Evolutionary conservation across 2,113 vertebrate genomes (phyloP).

Genomic region (Platichthys flesus): DNA sequence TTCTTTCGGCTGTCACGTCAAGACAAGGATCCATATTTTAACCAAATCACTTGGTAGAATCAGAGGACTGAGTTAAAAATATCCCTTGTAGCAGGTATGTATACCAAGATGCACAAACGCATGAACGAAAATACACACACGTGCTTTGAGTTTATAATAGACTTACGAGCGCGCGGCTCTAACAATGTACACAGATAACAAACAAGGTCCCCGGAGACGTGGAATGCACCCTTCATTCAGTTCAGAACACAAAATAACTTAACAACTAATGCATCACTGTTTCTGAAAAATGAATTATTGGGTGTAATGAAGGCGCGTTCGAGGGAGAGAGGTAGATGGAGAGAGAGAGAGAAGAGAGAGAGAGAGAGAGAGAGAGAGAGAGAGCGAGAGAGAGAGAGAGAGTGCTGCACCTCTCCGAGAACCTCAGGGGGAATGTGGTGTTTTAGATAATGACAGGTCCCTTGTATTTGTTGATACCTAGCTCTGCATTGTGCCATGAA

Average conservation of each 20-base stretch:
- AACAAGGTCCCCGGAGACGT: slow-evolving; percentile 63
- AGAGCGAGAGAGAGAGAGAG: slow-evolving; percentile 20
- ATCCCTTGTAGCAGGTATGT: slow-evolving; percentile 11
- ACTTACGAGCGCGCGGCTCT: slow-evolving; percentile 16
- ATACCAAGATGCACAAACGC: slow-evolving; percentile 4
- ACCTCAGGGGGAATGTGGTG: slow-evolving; percentile 72
- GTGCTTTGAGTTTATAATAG: slow-evolving; percentile 53
- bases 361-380: slow-evolving; percentile 4
- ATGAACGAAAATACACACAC: slow-evolving; percentile 12
- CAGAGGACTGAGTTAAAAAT: slow-evolving; percentile 35
- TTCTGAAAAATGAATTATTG: slow-evolving; percentile 63
- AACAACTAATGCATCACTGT: slow-evolving; percentile 65
- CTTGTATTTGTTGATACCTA: slow-evolving; percentile 72
- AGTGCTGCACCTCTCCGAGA: slow-evolving; percentile 59
- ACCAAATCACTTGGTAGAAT: slow-evolving; percentile 44
- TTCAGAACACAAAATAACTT: slow-evolving; percentile 55
- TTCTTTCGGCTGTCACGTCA: slow-evolving; percentile 40
- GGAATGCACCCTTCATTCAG: slow-evolving; percentile 55
- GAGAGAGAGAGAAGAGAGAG: slow-evolving; percentile 3
- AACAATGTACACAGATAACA: slow-evolving; percentile 48
- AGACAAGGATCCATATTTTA: slow-evolving; percentile 52
- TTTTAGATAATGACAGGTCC: slow-evolving; percentile 78
- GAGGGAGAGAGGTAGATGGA: slow-evolving; percentile 18
- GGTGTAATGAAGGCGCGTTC: slow-evolving; percentile 34
- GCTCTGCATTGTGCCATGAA: slow-evolving; percentile 65